Evolutionary conservation across 2,888 invertebrate species (phyloP).

Genomic region (Scaptomyza tumidula): DNA sequence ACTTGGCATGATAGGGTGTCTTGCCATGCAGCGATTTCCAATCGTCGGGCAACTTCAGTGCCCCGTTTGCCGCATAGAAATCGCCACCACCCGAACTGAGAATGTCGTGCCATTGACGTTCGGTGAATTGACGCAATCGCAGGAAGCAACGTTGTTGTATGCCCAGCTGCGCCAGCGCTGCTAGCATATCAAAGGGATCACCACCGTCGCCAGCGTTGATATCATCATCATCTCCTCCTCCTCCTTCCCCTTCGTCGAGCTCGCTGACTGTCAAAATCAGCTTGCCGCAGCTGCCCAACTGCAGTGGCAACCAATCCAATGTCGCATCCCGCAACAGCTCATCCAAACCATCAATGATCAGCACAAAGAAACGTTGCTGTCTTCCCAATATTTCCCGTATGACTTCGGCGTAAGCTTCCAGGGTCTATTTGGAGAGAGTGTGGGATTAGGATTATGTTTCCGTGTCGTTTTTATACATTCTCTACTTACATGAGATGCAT

Average conservation of each 20-base stretch:
- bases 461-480: too few relatives aligned
- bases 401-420: constrained; percentile 88
- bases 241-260: constrained; percentile 44
- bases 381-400: constrained; percentile 83
- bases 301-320: constrained; percentile 91
- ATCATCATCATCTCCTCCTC: constrained; percentile 6
- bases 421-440: constrained; percentile 86
- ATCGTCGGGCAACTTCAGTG: constrained; percentile 81
- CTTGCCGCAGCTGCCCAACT: constrained; percentile 90
- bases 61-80: constrained; percentile 83
- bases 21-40: constrained; percentile 81
- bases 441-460: not conserved
- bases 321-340: constrained; percentile 85
- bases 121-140: constrained; percentile 80
- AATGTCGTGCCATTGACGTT: constrained; percentile 83
- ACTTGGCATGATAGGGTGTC: constrained; percentile 84
- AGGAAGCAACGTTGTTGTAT: constrained; percentile 81
- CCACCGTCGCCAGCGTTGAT: constrained; percentile 24
- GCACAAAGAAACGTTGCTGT: constrained; percentile 86
- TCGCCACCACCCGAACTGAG: constrained; percentile 83
- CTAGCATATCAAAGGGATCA: constrained; percentile 67
- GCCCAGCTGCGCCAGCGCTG: constrained; percentile 73
- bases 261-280: constrained; percentile 88
- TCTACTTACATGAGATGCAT: constrained; percentile 87
- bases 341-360: constrained; percentile 92